Conservation (phyloP, 2,888 invertebrate genomes). For the Heterodera filipjevi region DNA sequence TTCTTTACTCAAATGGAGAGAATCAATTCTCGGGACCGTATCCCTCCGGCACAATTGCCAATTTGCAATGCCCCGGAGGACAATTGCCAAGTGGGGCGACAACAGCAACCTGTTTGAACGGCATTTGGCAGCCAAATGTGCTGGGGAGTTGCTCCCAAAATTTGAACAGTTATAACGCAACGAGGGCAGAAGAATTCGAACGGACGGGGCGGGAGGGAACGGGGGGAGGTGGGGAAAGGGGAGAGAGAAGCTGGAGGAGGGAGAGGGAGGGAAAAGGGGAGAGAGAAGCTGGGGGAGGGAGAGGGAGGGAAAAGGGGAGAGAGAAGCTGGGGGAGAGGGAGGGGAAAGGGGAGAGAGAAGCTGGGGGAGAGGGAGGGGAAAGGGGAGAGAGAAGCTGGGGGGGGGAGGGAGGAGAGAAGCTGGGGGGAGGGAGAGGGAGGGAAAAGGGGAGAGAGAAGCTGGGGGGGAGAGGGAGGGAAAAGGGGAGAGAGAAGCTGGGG, state of each 20-base stretch:
- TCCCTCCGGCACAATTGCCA: conserved; percentile 1
- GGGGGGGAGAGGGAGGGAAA: no score
- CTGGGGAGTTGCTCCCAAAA: neutral
- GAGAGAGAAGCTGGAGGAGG: neutral
- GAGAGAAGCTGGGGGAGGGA: neutral
- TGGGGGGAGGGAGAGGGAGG: no score
- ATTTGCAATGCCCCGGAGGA: conserved; percentile 18
- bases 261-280: neutral
- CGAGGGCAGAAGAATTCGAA: neutral
- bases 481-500: no score
- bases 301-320: neutral
- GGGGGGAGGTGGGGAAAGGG: neutral
- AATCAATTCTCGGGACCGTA: conserved; percentile 4
- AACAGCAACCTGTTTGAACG: neutral
- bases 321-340: no score
- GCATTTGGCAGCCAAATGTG: conserved; percentile 8
- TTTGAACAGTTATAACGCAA: neutral
- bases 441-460: no score
- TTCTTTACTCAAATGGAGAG: neutral
- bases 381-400: no score
- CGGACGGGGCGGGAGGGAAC: neutral
- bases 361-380: no score
- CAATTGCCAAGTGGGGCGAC: conserved; percentile 15
- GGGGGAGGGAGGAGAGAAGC: no score
- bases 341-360: no score